phyloP scores from a whole-genome alignment of 2,888 invertebrate species.

The Oscheius sp. region DNA sequence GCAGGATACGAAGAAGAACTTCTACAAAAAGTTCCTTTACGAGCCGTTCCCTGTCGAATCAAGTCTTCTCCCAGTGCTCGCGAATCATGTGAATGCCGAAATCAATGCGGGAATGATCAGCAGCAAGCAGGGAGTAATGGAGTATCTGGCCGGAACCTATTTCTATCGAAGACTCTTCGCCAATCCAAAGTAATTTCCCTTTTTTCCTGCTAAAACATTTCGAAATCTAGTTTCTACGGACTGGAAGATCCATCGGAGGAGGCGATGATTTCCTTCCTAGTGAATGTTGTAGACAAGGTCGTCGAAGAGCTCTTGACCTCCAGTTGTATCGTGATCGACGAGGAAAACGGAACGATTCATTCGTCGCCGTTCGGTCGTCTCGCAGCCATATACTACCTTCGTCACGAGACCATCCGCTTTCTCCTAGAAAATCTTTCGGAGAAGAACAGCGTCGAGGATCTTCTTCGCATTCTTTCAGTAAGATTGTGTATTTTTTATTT shows the following conservation, averaged over 20 bases:
- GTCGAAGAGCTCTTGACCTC: conserved; percentile 82
- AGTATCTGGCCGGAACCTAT: conserved; percentile 98
- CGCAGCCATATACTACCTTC: conserved; percentile 95
- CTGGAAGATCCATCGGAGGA: conserved; percentile 80
- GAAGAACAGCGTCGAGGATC: conserved; percentile 81
- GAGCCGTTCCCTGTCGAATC: conserved; percentile 99
- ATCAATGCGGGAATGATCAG: conserved; percentile 90
- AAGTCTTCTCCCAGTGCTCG: conserved; percentile 85
- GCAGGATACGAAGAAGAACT: conserved; percentile 92
- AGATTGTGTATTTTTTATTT: not conserved
- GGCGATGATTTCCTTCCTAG: conserved; percentile 80
- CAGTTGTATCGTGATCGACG: conserved; percentile 84
- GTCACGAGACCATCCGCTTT: conserved; percentile 88
- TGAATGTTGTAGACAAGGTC: conserved; percentile 84
- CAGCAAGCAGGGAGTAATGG: conserved; percentile 81
- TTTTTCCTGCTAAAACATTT: not conserved
- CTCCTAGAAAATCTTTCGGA: conserved; percentile 82
- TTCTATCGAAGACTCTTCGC: conserved; percentile 91
- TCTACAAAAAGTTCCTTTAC: conserved; percentile 98
- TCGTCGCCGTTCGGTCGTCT: conserved; percentile 89
- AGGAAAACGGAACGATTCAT: conserved; percentile 80
- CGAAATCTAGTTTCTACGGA: conserved; percentile 82
- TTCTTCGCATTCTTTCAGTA: conserved; percentile 81
- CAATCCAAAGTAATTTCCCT: conserved; percentile 81
- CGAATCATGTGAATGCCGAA: conserved; percentile 98